Evolutionary conservation across 2,797 vertebrate genomes (phyloP).

Genomic region (Hipposideros larvatus): DNA sequence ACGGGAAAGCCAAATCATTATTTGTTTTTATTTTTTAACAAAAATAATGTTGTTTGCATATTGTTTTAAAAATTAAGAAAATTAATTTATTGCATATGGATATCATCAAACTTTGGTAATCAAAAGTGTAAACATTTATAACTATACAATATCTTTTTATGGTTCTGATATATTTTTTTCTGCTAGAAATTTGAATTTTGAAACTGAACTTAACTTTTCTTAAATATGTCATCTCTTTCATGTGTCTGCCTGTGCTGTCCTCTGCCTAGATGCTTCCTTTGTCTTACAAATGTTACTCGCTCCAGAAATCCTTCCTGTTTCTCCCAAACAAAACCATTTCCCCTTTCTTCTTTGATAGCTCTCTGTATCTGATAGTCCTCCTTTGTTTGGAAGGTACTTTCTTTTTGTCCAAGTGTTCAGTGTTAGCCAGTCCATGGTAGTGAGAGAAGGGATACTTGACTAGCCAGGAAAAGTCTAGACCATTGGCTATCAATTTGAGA

Average conservation of each 20-base stretch:
- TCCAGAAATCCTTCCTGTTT: background rate
- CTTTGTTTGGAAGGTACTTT: background rate
- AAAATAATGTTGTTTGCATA: background rate
- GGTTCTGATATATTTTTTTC: constrained; percentile 20
- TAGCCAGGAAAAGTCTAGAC: background rate
- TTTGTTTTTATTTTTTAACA: constrained; percentile 8
- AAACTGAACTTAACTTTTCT: constrained; percentile 30
- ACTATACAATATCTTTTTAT: background rate
- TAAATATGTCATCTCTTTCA: background rate
- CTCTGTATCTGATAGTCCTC: background rate
- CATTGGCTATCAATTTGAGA: background rate
- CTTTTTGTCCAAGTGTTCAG: background rate
- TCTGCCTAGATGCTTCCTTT: constrained; percentile 30
- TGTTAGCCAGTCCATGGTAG: background rate
- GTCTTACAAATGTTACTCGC: constrained; percentile 39
- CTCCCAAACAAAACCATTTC: background rate
- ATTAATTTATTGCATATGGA: background rate
- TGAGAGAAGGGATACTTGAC: background rate
- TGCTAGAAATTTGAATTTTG: constrained; percentile 59
- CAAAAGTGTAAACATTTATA: background rate
- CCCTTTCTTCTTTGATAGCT: background rate
- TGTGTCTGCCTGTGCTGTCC: background rate
- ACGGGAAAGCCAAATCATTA: constrained; percentile 8
- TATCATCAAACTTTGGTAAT: constrained; percentile 50
- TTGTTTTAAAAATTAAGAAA: constrained; percentile 38